Base-by-base conservation (phyloP, 2,113 vertebrate genomes). In the Cyprinodon variegatus region DNA sequence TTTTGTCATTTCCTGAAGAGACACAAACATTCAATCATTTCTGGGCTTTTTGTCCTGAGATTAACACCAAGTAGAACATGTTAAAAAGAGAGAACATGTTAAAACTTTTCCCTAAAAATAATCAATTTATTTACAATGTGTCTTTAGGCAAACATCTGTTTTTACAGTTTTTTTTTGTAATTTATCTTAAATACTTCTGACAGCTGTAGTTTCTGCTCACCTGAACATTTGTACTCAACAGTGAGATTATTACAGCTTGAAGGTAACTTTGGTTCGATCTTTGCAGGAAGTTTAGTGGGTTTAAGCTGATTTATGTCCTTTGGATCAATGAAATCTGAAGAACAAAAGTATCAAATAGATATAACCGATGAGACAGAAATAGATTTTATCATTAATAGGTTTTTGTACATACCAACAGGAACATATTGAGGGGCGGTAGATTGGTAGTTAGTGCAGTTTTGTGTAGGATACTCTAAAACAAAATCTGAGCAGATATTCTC, bases 381-480 rank as follows among this genome's bases (percentile, higher is more conserved):
- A 29, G 8, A 29, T 15, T 71, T 60, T 3, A 61, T 68, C 78
- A 59, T 11, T 4, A 38, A 20, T 5, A 70, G 0, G 9, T 41
- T 12, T 38, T 5, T 11, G 20, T 57, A 82, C 91, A 12, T 76
- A 94, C 92, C 88, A 17, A 60, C 4, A 65, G 12, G 0, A 65
- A 92, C 77, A 43, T 0, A 0, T 36, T 4, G 14, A 20, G 0
- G 76, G 53, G 20, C 0, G 0, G 0, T 43, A n/a, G 79, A 43
- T 11, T 29, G 11, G 14, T 13, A 11, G 15, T 4, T 40, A 1
- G 0, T 0, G 67, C 82, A 85, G 0, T 6, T 29, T 62, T 3
- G 1, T n/a, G 43, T 50, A 4, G 0, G 38, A 53, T 87, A 76
- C 8, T 0, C 77, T 12, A 17, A 17, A 0, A 20, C 67, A 0